Evolutionary conservation across 2,113 vertebrate genomes (phyloP), one percentile per base, ranked within the genome.

Genomic region (Australoheros scitulus): DNA sequence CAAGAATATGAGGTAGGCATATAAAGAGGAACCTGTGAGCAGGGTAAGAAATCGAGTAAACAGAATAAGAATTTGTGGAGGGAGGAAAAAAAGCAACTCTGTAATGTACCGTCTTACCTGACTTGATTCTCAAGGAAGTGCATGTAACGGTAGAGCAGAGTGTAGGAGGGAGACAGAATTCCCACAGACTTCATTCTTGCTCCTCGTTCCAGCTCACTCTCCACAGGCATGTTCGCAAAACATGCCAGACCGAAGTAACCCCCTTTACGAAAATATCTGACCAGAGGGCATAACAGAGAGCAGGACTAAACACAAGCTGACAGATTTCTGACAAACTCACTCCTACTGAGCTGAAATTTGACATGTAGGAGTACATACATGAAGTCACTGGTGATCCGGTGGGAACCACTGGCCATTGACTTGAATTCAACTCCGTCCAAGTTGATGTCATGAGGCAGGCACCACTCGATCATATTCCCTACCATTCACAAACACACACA

Each of bases 381-480:
- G 86, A 99, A 99, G 93, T 99, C 98, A 15, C 94, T 98, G 83
- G 97, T 96, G 85, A 99, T 96, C 93, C 97, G 96, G 88, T 99
- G 98, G 76, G 98, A 99, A 11, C 98, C 98, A 0, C 98, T 99
- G 92, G 98, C 98, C 97, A 99, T 99, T 0, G 98, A 99, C 93
- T 99, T 99, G 95, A 99, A 99, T 88, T 99, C 98, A n/a, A 99
- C 97, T 0, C 98, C 98, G 61, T 99, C 98, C 2, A 99, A 94
- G 91, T 99, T 97, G 59, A 99, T 94, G 87, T 99, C 98, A 74
- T 98, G 97, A 84, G 98, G 98, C 88, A 98, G 94, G 87, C 97
- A 99, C 98, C 98, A 99, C 82, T 99, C 98, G 2, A 99, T 95
- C 96, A 99, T 98, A 90, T 99, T 99, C 81, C 98, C 98, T 99